Percentiles rank a stretch among this genome's conserved stretches.
phyloP scores from a whole-genome alignment of 2,797 vertebrate genomes.

The Scomberomorus guttatus region DNA sequence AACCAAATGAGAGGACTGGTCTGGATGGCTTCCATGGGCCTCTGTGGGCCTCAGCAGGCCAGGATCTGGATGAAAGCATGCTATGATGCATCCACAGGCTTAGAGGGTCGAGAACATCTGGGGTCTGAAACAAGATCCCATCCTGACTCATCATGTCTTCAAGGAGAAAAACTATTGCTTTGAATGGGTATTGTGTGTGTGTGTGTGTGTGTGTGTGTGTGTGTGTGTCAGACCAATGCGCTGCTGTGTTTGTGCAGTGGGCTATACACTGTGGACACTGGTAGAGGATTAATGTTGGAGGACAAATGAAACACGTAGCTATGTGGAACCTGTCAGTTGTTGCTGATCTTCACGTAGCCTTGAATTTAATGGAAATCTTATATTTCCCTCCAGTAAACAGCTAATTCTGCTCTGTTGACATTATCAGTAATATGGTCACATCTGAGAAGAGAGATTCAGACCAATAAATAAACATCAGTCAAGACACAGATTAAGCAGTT shows the following conservation, averaged over 20 bases:
- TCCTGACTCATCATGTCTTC: conserved; percentile 48
- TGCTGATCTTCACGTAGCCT: conserved; percentile 15
- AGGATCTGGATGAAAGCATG: conserved; percentile 62
- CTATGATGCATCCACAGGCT: conserved; percentile 64
- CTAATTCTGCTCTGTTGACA: conserved; percentile 32
- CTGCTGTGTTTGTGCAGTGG: conserved; percentile 14
- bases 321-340: conserved; percentile 2
- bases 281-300: not conserved
- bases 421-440: conserved; percentile 20
- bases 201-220: not conserved
- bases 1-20: conserved; percentile 71
- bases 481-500: conserved; percentile 55
- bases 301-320: conserved; percentile 9
- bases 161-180: conserved; percentile 20
- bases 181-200: conserved; percentile 24
- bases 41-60: conserved; percentile 60
- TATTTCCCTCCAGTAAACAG: conserved; percentile 3
- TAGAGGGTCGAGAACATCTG: conserved; percentile 56
- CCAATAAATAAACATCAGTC: conserved; percentile 69
- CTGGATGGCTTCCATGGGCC: conserved; percentile 61
- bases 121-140: conserved; percentile 55
- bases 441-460: conserved; percentile 39
- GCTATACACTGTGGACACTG: conserved; percentile 5
- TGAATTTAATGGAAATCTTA: conserved; percentile 15
- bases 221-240: not conserved